These are phyloP conservation scores for Zaprionus kolodkinae DNA, from an alignment of 1,140 invertebrate genomes.

Conservation along the genomic window DNA sequence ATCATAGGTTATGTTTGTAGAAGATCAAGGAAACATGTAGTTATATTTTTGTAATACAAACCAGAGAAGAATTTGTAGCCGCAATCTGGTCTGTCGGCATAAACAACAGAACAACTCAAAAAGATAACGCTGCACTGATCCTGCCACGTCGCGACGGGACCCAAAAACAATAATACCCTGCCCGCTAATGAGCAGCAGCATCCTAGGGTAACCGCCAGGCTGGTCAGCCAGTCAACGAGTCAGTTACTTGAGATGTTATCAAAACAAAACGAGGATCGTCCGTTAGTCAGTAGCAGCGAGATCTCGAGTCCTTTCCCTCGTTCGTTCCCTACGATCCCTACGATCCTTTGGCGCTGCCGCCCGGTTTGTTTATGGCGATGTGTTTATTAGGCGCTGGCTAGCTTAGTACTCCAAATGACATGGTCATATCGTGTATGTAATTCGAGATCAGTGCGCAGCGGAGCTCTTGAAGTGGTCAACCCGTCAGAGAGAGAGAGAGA, in stretches of 20 bases:
- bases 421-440: conserved; percentile 49
- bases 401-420: conserved; percentile 53
- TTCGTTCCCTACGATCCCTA: conserved; percentile 41
- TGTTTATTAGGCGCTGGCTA: conserved; percentile 66
- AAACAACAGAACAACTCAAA: conserved; percentile 53
- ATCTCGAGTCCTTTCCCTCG: conserved; percentile 3
- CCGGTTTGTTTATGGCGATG: conserved; percentile 69
- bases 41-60: conserved; percentile 39
- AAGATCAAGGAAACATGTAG: too few species aligned
- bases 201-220: conserved; percentile 9
- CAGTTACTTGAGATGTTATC: conserved; percentile 78
- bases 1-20: background rate
- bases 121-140: conserved; percentile 39
- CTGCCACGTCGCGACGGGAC: conserved; percentile 53
- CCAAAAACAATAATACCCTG: conserved; percentile 43
- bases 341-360: conserved; percentile 65
- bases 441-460: conserved; percentile 48
- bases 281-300: conserved; percentile 14
- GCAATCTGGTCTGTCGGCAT: conserved; percentile 45
- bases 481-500: too few species aligned
- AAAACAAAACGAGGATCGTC: conserved; percentile 60
- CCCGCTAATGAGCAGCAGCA: conserved; percentile 57
- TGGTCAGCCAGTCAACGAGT: conserved; percentile 1
- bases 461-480: conserved; percentile 76
- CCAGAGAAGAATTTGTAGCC: conserved; percentile 42